A percentile compares a stretch with the other conserved stretches of the same genome.
Conservation (phyloP, 2,797 vertebrate species). For the Crypturellus tataupa region DNA sequence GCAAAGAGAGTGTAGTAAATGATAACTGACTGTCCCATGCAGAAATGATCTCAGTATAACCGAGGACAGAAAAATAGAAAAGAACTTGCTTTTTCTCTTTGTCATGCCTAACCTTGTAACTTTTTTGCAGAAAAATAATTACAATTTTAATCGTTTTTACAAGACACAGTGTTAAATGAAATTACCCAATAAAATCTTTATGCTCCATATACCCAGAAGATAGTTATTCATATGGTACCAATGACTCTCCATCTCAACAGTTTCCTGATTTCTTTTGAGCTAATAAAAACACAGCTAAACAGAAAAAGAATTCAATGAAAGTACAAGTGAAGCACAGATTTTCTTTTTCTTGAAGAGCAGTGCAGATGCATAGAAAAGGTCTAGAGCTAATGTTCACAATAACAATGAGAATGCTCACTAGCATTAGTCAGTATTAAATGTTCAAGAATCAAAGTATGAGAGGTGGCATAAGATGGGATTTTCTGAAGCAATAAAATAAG, state of each 20-base stretch:
- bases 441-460: neutral
- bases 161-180: neutral
- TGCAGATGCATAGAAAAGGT: neutral
- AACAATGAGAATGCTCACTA: neutral
- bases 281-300: neutral
- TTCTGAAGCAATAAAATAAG: neutral
- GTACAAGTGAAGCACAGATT: neutral
- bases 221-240: neutral
- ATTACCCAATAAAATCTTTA: neutral
- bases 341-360: neutral
- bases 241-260: neutral
- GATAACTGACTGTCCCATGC: neutral
- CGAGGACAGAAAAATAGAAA: neutral
- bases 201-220: neutral
- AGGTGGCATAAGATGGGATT: neutral
- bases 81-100: neutral
- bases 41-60: neutral
- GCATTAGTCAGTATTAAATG: neutral
- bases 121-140: neutral
- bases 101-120: neutral
- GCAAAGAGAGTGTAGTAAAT: neutral
- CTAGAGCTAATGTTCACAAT: neutral
- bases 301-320: neutral
- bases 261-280: neutral
- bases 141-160: neutral